phyloP scores from a whole-genome alignment of 2,888 invertebrate species.

The Nycteola revayana region DNA sequence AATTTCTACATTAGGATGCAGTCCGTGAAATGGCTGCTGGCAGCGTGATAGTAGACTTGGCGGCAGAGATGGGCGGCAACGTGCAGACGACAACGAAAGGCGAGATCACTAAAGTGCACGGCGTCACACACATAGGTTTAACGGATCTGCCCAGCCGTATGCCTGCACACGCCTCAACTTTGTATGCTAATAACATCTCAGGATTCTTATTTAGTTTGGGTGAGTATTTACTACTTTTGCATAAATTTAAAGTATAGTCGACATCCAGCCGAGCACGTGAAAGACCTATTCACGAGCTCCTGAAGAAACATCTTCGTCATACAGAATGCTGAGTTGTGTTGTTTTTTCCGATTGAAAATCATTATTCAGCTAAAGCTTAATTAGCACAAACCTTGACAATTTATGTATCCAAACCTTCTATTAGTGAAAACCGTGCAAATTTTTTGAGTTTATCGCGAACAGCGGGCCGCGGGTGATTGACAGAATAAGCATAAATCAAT shows the following conservation, averaged over 20 bases:
- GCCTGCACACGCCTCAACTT: slow-evolving; percentile 92
- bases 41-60: slow-evolving; percentile 94
- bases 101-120: slow-evolving; percentile 87
- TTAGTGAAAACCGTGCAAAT: too few species aligned
- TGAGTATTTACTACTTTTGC: slow-evolving; percentile 42
- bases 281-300: too few species aligned
- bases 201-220: slow-evolving; percentile 92
- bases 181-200: slow-evolving; percentile 95
- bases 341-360: neutral
- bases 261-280: neutral
- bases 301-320: neutral
- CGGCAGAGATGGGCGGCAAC: slow-evolving; percentile 94
- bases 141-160: slow-evolving; percentile 93
- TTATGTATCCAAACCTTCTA: too few species aligned
- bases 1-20: slow-evolving; percentile 89
- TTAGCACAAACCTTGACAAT: too few species aligned
- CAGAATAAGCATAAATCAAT: too few species aligned
- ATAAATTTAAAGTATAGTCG: neutral
- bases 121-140: slow-evolving; percentile 91
- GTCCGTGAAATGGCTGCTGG: slow-evolving; percentile 92
- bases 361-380: too few species aligned
- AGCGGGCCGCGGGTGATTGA: too few species aligned
- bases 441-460: too few species aligned
- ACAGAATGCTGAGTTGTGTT: neutral
- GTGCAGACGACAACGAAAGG: slow-evolving; percentile 91